A percentile compares a stretch with the other conserved stretches of the same genome.
These are phyloP conservation scores for Trissolcus brochymenae DNA, from an alignment of 2,888 invertebrate genomes.

Conservation along the genomic window DNA sequence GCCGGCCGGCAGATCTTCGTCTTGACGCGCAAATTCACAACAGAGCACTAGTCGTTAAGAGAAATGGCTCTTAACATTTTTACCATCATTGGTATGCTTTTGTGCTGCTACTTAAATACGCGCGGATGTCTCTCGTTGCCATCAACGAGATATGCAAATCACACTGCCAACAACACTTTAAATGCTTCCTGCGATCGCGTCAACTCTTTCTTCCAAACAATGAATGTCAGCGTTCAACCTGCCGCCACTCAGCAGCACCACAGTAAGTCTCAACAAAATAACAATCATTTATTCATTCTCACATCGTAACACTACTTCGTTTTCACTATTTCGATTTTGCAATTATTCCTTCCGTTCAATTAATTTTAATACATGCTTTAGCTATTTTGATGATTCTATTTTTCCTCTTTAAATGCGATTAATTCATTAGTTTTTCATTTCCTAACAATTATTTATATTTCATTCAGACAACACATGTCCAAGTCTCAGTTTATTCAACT, in stretches of 20 bases:
- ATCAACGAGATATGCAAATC: constrained; percentile 18
- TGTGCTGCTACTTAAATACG: constrained; percentile 32
- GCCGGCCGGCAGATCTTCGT: constrained; percentile 37
- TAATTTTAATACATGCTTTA: too few species aligned
- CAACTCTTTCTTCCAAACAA: constrained; percentile 42
- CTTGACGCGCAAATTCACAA: not conserved
- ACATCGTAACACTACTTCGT: too few species aligned
- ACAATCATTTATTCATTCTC: not conserved
- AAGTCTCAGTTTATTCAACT: not conserved
- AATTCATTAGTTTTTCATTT: too few species aligned
- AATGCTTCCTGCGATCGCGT: constrained; percentile 38
- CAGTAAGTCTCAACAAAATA: constrained; percentile 29
- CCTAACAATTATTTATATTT: not conserved
- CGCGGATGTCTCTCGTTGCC: constrained; percentile 5
- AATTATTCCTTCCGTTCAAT: too few species aligned
- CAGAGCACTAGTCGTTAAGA: not conserved
- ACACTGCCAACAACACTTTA: constrained; percentile 9
- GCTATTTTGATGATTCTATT: not conserved
- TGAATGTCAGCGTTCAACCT: constrained; percentile 35
- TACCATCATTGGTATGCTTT: constrained; percentile 11
- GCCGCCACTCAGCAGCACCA: constrained; percentile 12
- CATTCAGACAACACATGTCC: not conserved
- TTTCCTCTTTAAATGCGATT: not conserved
- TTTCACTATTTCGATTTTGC: too few species aligned
- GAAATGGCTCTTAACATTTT: not conserved